phyloP scores from a whole-genome alignment of 2,888 invertebrate species.

The Dicyrtoma fusca region DNA sequence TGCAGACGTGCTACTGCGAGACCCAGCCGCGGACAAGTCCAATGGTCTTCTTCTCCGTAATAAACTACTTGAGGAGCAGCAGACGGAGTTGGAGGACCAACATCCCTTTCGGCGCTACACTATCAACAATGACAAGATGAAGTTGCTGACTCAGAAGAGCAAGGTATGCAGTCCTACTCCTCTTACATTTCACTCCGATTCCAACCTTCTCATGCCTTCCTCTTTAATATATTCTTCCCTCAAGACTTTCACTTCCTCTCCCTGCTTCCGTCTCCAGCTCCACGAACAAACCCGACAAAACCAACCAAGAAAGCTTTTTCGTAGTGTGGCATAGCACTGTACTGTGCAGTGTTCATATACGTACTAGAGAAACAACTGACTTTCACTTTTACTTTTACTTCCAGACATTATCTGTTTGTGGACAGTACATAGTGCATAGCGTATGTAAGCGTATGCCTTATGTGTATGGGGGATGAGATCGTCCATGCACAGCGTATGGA shows the following conservation, averaged over 20 bases:
- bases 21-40: slow-evolving; percentile 13
- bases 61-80: background rate
- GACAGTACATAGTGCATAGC: no score
- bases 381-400: background rate
- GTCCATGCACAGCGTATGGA: no score
- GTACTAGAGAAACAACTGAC: background rate
- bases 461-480: no score
- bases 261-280: background rate
- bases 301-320: no score
- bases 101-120: slow-evolving; percentile 40
- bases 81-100: slow-evolving; percentile 24
- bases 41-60: background rate
- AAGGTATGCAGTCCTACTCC: slow-evolving; percentile 21
- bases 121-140: slow-evolving; percentile 28
- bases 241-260: slow-evolving; percentile 11
- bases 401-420: no score
- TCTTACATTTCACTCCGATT: background rate
- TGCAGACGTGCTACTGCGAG: slow-evolving; percentile 49
- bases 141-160: background rate
- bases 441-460: no score
- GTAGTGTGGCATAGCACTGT: no score
- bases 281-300: no score
- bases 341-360: background rate
- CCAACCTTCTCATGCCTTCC: background rate
- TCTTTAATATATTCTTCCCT: slow-evolving; percentile 20